Percentiles rank a stretch among this genome's conserved stretches.
phyloP scores from a whole-genome alignment of 2,797 vertebrate genomes.

The Margarornis squamiger region DNA sequence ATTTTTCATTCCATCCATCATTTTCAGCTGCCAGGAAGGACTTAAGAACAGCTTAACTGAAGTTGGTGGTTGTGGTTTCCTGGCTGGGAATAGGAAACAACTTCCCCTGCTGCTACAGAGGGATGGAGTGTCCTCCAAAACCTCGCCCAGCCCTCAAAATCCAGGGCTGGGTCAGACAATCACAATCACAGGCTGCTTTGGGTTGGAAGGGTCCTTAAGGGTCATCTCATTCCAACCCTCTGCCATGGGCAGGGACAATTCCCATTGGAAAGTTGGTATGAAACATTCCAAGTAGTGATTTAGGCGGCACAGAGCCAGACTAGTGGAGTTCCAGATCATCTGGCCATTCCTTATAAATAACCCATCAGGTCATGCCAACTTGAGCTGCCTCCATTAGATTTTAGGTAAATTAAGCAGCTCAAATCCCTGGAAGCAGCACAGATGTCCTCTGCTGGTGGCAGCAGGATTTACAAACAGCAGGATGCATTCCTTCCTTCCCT shows the following conservation, averaged over 20 bases:
- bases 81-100: accelerated
- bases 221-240: background rate
- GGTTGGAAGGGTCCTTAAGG: background rate
- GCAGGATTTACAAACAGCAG: background rate
- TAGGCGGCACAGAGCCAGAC: background rate
- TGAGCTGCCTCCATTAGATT: background rate
- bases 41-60: background rate
- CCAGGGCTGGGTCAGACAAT: background rate
- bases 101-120: background rate
- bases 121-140: background rate
- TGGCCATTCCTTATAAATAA: background rate
- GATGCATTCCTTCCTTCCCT: background rate
- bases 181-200: background rate
- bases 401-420: background rate
- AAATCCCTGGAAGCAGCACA: background rate
- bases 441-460: slow-evolving; percentile 37
- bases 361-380: background rate
- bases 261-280: accelerated
- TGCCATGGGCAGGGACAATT: background rate
- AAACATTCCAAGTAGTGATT: background rate
- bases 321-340: background rate
- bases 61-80: background rate
- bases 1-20: accelerated
- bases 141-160: background rate
- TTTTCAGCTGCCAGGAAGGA: background rate